These are phyloP conservation scores for Tiphia femorata DNA, from an alignment of 2,888 invertebrate species.

Conservation along the genomic window DNA sequence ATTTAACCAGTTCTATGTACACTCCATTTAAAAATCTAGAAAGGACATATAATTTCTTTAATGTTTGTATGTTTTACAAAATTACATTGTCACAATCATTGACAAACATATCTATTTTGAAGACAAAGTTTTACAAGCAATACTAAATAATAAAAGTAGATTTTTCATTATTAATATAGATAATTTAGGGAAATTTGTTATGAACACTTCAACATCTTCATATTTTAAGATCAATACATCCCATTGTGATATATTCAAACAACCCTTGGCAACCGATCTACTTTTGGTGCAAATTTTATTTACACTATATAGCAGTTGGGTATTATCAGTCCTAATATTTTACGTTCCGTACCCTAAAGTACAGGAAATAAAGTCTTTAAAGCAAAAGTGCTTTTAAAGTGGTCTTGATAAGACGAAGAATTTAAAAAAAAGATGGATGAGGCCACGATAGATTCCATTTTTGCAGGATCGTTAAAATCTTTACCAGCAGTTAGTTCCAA, in stretches of 20 bases:
- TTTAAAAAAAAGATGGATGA: conserved; percentile 90
- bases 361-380: too few relatives aligned
- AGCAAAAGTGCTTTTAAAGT: too few relatives aligned
- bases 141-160: background rate
- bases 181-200: background rate
- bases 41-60: background rate
- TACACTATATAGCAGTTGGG: too few relatives aligned
- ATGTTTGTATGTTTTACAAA: too few relatives aligned
- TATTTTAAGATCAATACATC: conserved; percentile 35
- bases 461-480: conserved; percentile 87
- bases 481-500: conserved; percentile 97
- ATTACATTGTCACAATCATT: too few relatives aligned
- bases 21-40: conserved; percentile 38
- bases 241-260: conserved; percentile 22
- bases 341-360: too few relatives aligned
- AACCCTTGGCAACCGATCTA: conserved; percentile 40
- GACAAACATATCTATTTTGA: too few relatives aligned
- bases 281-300: background rate
- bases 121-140: background rate
- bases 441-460: conserved; percentile 89
- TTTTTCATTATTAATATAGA: conserved; percentile 6
- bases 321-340: too few relatives aligned
- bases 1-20: conserved; percentile 19
- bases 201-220: conserved; percentile 1
- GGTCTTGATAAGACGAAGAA: too few relatives aligned